phyloP scores from a whole-genome alignment of 2,797 vertebrate species.

The Craterocephalus amniculus region DNA sequence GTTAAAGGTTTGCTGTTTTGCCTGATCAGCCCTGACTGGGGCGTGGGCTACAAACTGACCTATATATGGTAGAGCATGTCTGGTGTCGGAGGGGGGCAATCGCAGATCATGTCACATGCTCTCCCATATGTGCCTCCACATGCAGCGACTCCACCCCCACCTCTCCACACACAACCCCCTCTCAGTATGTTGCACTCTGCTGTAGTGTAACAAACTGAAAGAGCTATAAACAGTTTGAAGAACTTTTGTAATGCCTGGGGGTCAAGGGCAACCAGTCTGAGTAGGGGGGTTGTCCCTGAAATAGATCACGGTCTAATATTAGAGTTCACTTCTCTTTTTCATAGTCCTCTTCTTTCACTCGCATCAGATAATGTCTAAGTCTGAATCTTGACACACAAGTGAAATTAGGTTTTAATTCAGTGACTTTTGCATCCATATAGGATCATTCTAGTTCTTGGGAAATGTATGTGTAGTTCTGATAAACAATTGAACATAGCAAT shows the following conservation, averaged over 20 bases:
- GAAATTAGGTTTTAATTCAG: neutral
- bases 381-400: constrained; percentile 7
- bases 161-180: constrained; percentile 7
- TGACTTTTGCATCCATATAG: constrained; percentile 1
- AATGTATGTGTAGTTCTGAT: neutral
- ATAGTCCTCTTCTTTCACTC: constrained; percentile 4
- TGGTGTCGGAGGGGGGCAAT: constrained; percentile 16
- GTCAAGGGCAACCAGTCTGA: constrained; percentile 21
- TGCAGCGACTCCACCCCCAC: constrained; percentile 25
- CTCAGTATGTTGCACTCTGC: constrained; percentile 21
- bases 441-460: neutral
- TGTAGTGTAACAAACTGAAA: constrained; percentile 22
- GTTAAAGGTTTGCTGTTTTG: constrained; percentile 27
- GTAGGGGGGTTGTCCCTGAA: constrained; percentile 24
- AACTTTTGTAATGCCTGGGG: constrained; percentile 20
- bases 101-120: constrained; percentile 37
- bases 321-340: constrained; percentile 36
- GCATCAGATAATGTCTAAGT: neutral
- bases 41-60: constrained; percentile 22
- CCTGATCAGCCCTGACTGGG: constrained; percentile 14
- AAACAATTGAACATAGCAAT: constrained; percentile 8
- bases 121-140: constrained; percentile 37
- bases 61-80: constrained; percentile 34
- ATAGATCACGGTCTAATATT: constrained; percentile 46
- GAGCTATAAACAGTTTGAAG: constrained; percentile 13